Percentiles rank a stretch among this genome's conserved stretches.
Evolutionary conservation across 2,888 invertebrate genomes (phyloP).

Genomic region (Baronia brevicornis): DNA sequence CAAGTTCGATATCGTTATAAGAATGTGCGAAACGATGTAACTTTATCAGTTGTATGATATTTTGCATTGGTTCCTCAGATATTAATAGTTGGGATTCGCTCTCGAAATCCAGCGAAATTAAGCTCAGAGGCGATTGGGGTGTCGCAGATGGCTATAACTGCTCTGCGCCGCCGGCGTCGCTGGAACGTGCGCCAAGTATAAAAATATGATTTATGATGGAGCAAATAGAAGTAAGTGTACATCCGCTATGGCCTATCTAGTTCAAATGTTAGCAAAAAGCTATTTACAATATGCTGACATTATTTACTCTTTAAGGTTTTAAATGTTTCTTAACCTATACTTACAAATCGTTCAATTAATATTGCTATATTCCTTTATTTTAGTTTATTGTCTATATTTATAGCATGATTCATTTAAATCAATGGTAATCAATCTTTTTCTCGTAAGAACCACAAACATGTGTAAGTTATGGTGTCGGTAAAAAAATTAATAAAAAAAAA

Average conservation of each 20-base stretch:
- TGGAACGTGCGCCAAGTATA: slow-evolving; percentile 54
- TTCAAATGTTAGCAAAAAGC: slow-evolving; percentile 42
- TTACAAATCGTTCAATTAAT: no score
- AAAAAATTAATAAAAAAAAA: no score
- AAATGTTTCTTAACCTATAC: no score
- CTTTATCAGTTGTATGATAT: slow-evolving; percentile 13
- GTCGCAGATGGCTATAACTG: slow-evolving; percentile 68
- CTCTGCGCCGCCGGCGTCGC: slow-evolving; percentile 38
- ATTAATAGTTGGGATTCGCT: slow-evolving; percentile 58
- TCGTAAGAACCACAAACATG: slow-evolving; percentile 4
- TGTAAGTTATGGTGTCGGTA: no score
- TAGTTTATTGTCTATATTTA: no score
- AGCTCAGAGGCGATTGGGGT: slow-evolving; percentile 58
- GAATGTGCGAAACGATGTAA: no score
- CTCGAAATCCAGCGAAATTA: slow-evolving; percentile 61
- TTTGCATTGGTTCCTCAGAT: slow-evolving; percentile 19
- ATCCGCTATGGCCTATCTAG: slow-evolving; percentile 42
- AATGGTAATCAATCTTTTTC: slow-evolving; percentile 3
- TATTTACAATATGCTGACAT: no score
- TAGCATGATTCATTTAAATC: no score
- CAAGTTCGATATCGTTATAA: no score
- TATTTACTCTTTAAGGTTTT: no score
- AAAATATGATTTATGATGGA: slow-evolving; percentile 63
- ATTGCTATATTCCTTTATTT: no score
- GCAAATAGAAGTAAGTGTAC: slow-evolving; percentile 42